These are phyloP conservation scores for Scaptomyza graminum DNA, from an alignment of 1,140 invertebrate species.

Conservation along the genomic window DNA sequence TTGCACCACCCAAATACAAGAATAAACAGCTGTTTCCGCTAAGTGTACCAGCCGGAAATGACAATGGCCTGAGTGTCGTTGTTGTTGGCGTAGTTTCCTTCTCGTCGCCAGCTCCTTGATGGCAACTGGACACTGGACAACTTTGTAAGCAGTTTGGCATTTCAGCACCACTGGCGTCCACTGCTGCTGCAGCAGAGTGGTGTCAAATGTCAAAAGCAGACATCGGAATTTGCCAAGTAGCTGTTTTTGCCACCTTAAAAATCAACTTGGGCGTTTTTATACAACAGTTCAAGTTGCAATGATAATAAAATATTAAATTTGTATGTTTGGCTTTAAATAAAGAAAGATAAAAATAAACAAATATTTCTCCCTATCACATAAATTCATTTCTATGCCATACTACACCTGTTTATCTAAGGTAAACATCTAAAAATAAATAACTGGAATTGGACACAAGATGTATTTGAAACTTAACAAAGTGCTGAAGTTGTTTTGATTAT, in stretches of 20 bases:
- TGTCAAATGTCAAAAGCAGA: conserved; percentile 63
- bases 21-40: conserved; percentile 71
- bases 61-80: conserved; percentile 49
- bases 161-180: conserved; percentile 23
- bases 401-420: conserved; percentile 1
- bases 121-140: conserved; percentile 32
- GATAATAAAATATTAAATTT: not conserved
- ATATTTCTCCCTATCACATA: no score
- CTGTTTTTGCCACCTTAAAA: conserved; percentile 28
- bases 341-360: no score
- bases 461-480: not conserved
- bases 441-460: not conserved
- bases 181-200: conserved; percentile 50
- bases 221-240: conserved; percentile 47
- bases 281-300: not conserved
- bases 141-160: conserved; percentile 30
- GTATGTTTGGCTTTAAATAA: not conserved
- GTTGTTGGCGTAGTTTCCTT: conserved; percentile 24
- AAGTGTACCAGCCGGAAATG: conserved; percentile 70
- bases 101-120: conserved; percentile 26
- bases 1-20: conserved; percentile 4
- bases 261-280: not conserved
- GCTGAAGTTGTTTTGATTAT: not conserved
- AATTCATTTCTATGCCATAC: not conserved
- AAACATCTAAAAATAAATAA: not conserved